Evolutionary conservation across 37 sponge, comb jelly and placozoan species (phyloP).

Genomic region (Cliona cf. orientalis): DNA sequence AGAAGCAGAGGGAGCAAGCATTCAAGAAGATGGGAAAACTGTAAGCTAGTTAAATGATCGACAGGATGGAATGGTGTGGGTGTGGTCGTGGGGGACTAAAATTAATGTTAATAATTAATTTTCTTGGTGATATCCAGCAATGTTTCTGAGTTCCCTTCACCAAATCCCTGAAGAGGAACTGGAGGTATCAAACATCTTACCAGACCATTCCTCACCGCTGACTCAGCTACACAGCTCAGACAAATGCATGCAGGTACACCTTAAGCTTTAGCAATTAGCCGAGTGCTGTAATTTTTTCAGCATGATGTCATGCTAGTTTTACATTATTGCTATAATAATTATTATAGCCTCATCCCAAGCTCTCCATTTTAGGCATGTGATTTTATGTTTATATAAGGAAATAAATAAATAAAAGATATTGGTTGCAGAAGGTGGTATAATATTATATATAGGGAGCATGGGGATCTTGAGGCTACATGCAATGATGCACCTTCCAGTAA

Average conservation of each 20-base stretch:
- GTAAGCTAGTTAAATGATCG: slow-evolving; percentile 16
- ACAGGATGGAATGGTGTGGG: no score
- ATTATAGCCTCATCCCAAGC: no score
- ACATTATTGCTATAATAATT: no score
- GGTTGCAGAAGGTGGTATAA: no score
- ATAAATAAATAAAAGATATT: no score
- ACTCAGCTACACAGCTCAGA: slow-evolving; percentile 37
- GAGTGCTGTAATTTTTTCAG: background rate
- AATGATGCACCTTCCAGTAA: no score
- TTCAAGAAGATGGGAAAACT: slow-evolving; percentile 61
- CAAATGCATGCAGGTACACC: slow-evolving; percentile 48
- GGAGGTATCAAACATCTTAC: slow-evolving; percentile 25
- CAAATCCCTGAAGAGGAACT: slow-evolving; percentile 54
- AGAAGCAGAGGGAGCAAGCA: slow-evolving; percentile 43
- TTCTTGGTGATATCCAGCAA: slow-evolving; percentile 19
- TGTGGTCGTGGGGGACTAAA: background rate
- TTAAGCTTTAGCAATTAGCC: background rate
- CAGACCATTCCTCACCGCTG: slow-evolving; percentile 42
- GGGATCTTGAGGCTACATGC: no score
- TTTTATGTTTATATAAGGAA: no score
- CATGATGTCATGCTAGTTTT: background rate
- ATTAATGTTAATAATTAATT: background rate
- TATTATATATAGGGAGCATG: no score
- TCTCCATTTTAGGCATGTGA: no score
- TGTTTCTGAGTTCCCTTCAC: slow-evolving; percentile 43